A percentile compares a stretch with the other conserved stretches of the same genome.
Evolutionary conservation across 2,797 vertebrate species (phyloP).

Genomic region (Toxotes lorentzi): DNA sequence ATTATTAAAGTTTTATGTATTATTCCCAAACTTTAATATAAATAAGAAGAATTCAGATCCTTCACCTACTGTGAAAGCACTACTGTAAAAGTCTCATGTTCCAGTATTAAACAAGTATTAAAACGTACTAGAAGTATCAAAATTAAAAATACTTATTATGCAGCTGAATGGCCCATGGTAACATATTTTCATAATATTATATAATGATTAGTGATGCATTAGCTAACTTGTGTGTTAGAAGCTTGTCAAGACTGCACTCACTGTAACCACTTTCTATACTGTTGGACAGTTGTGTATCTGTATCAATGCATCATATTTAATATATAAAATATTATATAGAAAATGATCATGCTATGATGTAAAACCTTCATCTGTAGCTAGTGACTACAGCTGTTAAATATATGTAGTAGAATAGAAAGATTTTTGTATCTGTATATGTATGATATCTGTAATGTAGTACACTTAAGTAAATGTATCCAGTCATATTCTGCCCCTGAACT

Average conservation of each 20-base stretch:
- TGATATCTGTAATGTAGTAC: not conserved
- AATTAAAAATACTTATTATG: not conserved
- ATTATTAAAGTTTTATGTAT: not conserved
- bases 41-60: too few species aligned
- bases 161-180: not conserved
- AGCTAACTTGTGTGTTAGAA: not conserved
- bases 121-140: not conserved
- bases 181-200: not conserved
- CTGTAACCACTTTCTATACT: not conserved
- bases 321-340: not conserved
- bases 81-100: too few species aligned
- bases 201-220: not conserved
- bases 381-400: not conserved
- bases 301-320: not conserved
- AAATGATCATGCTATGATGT: not conserved
- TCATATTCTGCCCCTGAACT: not conserved
- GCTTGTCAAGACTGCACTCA: not conserved
- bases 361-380: not conserved
- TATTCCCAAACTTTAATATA: not conserved
- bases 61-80: too few species aligned
- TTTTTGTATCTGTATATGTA: too few species aligned
- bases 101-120: not conserved
- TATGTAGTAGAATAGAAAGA: not conserved
- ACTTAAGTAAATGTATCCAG: too few species aligned
- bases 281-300: not conserved